A percentile compares a stretch with the other conserved stretches of the same genome.
Conservation (phyloP, 2,888 invertebrate species). For the Habroteleia sp. region DNA sequence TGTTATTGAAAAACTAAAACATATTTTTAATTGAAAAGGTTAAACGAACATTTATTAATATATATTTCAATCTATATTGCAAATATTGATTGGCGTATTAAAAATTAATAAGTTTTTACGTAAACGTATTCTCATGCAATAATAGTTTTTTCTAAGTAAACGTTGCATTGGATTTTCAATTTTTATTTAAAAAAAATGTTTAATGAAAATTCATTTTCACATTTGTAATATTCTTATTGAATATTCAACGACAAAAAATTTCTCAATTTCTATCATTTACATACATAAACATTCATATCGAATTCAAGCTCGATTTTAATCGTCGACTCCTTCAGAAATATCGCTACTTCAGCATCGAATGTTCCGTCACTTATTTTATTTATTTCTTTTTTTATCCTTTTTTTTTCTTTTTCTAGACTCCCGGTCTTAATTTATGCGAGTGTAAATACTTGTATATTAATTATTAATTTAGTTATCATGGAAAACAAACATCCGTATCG, state of each 20-base stretch:
- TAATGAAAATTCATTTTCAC: constrained; percentile 21
- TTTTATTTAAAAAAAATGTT: not conserved
- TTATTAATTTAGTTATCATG: constrained; percentile 22
- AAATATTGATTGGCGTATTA: too few relatives aligned
- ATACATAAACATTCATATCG: constrained; percentile 13
- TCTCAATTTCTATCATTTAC: constrained; percentile 32
- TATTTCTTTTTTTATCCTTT: not conserved
- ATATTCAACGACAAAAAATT: constrained; percentile 26
- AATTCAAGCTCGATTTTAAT: constrained; percentile 6
- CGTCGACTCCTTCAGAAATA: constrained; percentile 13
- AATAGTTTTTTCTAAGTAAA: constrained; percentile 6
- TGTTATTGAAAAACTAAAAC: too few relatives aligned
- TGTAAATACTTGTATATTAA: constrained; percentile 20
- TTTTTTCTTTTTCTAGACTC: not conserved
- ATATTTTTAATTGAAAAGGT: too few relatives aligned
- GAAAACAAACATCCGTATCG: constrained; percentile 45
- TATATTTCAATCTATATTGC: too few relatives aligned
- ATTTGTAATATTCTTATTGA: constrained; percentile 9
- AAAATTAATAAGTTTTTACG: constrained; percentile 1
- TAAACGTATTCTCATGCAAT: constrained; percentile 4
- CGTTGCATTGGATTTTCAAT: constrained; percentile 17
- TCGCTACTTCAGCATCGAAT: not conserved
- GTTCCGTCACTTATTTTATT: not conserved
- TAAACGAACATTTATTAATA: too few relatives aligned
- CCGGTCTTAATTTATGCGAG: constrained; percentile 30